Evolutionary conservation across 1,140 invertebrate species (phyloP), one percentile per base, ranked within the genome.

Genomic region (Atta cephalotes): DNA sequence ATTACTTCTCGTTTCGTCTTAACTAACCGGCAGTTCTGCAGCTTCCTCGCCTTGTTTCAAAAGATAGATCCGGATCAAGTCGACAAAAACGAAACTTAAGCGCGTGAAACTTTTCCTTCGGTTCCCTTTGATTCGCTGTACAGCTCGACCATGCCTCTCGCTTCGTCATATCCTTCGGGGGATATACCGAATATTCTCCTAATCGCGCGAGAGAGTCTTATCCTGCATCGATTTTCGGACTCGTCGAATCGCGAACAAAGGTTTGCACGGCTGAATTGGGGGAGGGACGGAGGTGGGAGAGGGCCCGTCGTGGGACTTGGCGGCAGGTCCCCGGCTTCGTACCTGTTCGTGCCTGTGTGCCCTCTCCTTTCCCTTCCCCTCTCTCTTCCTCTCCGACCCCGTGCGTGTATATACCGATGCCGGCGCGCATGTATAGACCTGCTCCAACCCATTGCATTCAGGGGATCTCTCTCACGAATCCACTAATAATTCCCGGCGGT

Each of bases 401-500:
- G 60, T 35, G 21, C 65, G 72, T 77, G 28, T 60, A 28, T 63
- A 70, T 56, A 53, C 49, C 66, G 39, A 14, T 74, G 51, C 39
- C 21, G 39, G 39, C 39, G 78, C 66, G 66, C 70, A 49, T 65
- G 56, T 53, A 63, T 58, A 60, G 82, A 88, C 88, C 87, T 91
- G 85, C 62, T 79, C 66, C 81, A 63, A 81, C 71, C 84, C 68
- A 86, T 88, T 91, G 92, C 92, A 91, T 79, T 91, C 90, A 93
- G 93, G 93, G 93, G 93, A 92, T 88, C 88, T 66, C 62, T 79
- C 77, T 79, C 86, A 82, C 87, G 90, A 90, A 92, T 92, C 90
- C 87, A 90, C 92, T 92, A 94, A 95, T 95, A 94, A 94, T 94
- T 93, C 90, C 91, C 77, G 76, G 87, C 91, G 90, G 88, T 88